Evolutionary conservation across 2,888 invertebrate genomes (phyloP), one percentile per base, ranked within the genome.

Genomic region (Epirrhoe alternata): DNA sequence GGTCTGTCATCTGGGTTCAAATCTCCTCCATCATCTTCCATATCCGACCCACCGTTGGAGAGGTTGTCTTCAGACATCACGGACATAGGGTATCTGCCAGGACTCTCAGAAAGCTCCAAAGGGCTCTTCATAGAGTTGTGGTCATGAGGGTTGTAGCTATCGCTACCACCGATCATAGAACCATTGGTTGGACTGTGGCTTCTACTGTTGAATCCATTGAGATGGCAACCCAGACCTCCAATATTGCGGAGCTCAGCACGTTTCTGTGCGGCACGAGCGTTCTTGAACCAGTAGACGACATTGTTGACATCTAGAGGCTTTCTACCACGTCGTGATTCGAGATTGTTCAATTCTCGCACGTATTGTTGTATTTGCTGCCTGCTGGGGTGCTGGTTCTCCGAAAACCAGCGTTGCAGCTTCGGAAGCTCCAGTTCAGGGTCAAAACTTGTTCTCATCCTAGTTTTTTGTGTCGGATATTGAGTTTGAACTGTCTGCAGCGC

Each of bases 201-300:
- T 77, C 94, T 94, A 73, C 94, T 94, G 71, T 94, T 94, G 75
- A 95, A 96, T 10, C 95, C 95, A 78, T 96, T 96, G 8, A 94
- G 90, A 81, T 93, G 96, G 79, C 92, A 95, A 64, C 93, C 89
- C 57, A 93, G 73, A 57, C 96, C 94, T 63, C 94, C 91, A 74
- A 95, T 94, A 83, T 95, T 94, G 72, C 97, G 94, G 80, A 96
- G 93, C 90, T 98, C 98, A 2, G 98, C 98, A 50, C 99, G 94
- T 82, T 99, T 98, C 85, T 98, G 97, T 0, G 98, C 98, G 0
- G 99, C 99, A 59, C 99, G 94, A 0, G 99, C 99, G 84, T 99
- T 99, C 87, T 99, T 99, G 90, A 99, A 99, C 98, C 98, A 98
- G 82, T 98, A 98, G 14, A 98, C 98, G 14, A 99, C 98, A 84